These are phyloP conservation scores for Felis chaus DNA, from an alignment of 2,113 vertebrate genomes.

Conservation along the genomic window DNA sequence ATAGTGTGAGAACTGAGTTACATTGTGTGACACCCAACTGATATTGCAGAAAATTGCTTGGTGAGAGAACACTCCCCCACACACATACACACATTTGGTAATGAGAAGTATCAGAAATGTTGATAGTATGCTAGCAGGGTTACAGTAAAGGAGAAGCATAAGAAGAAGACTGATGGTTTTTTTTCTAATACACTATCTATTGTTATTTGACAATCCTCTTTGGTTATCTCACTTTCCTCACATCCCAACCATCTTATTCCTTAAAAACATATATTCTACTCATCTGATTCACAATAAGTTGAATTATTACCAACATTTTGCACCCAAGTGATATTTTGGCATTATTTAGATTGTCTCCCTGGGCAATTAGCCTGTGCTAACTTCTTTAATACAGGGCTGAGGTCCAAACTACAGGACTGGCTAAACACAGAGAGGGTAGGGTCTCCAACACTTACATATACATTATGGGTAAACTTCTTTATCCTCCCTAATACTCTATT, in stretches of 20 bases:
- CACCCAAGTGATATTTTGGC: not conserved
- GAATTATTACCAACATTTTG: not conserved
- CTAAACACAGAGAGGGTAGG: not conserved
- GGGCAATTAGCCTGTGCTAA: not conserved
- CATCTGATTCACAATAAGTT: not conserved
- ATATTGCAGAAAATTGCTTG: not conserved
- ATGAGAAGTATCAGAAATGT: not conserved
- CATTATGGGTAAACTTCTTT: not conserved
- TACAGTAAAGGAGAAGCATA: not conserved
- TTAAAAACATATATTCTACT: not conserved
- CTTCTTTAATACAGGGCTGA: not conserved
- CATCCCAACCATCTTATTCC: not conserved
- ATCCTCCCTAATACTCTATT: not conserved
- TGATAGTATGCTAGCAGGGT: not conserved
- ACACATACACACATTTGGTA: not conserved
- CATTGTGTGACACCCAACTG: not conserved
- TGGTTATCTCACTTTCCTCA: not conserved
- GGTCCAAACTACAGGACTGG: not conserved
- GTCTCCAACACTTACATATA: not conserved
- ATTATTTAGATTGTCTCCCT: not conserved
- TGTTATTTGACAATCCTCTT: not conserved
- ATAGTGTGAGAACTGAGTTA: not conserved
- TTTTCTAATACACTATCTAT: not conserved
- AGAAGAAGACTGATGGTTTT: not conserved
- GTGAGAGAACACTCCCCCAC: not conserved